Base-by-base conservation (phyloP, 2,797 vertebrate genomes). In the Chromis chromis region DNA sequence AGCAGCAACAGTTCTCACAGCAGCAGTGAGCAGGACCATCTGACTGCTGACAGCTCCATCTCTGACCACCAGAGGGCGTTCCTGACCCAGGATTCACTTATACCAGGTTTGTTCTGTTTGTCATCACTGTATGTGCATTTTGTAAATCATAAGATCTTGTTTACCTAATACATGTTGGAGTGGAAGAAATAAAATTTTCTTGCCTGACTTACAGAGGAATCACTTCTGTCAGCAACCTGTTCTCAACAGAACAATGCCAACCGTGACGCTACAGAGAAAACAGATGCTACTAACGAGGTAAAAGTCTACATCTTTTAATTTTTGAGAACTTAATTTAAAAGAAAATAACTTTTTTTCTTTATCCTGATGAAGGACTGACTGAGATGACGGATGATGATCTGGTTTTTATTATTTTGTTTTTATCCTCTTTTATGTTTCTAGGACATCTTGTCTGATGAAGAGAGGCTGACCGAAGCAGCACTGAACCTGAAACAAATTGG, bases 401-500 rank as follows among this genome's bases (percentile, higher is more conserved):
- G 1, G 46, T 69, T 4, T 56, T 50, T 2, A 61, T 25, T 66
- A 1, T 46, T 42, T 9, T 58, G 10, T 66, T 66, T 40, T 36
- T 4, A 9, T 54, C 16, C 9, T 64, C 22, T 1, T 60, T 19
- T 74, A 14, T 62, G 6, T 76, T 84, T 78, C 12, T 76, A 93
- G 92, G 57, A 78, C 1, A 6, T 49, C 42, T 22, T 74, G 24
- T 68, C 90, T 62, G 74, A 88, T 57, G 94, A 91, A 49, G 93
- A 93, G 63, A 86, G 62, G 76, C 86, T 98, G 0, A 89, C 92
- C 48, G 90, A 88, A 87, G 96, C 96, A 19, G 90, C 93, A 62
- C 83, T 89, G 79, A 94, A 95, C 46, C 81, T 99, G 82, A 89
- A 93, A 84, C 88, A 93, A 21, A 90, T 96, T 59, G 93, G 95